phyloP scores from a whole-genome alignment of 2,113 vertebrate species.

The Lagopus muta region DNA sequence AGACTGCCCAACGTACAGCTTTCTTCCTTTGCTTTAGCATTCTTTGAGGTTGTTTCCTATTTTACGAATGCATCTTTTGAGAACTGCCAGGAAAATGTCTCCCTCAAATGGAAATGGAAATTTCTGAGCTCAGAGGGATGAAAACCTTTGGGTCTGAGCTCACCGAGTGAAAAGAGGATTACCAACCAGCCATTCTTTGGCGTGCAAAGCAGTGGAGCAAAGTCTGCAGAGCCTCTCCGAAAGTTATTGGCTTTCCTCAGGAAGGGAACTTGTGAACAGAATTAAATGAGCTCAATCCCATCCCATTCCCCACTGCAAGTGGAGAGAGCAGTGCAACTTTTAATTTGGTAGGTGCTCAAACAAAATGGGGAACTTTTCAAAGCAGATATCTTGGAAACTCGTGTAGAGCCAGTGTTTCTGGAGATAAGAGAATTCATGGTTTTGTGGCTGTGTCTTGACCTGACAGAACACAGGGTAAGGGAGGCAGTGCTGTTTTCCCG shows the following conservation, averaged over 20 bases:
- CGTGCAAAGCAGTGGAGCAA: neutral
- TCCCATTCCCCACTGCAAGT: neutral
- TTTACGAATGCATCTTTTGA: conserved; percentile 68
- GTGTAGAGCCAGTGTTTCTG: neutral
- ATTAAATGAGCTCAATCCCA: neutral
- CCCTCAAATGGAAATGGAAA: conserved; percentile 68
- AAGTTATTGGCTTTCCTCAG: conserved; percentile 60
- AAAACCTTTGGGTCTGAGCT: conserved; percentile 57
- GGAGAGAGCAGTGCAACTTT: neutral
- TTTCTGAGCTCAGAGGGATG: conserved; percentile 57
- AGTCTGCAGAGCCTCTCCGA: conserved; percentile 37
- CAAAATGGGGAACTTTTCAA: neutral
- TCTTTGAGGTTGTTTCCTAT: conserved; percentile 66
- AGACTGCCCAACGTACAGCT: conserved; percentile 38
- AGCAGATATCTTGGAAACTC: neutral
- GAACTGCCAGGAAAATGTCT: conserved; percentile 68
- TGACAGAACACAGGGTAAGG: neutral
- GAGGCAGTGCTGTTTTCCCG: neutral
- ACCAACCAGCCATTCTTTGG: conserved; percentile 44
- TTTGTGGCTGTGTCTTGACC: neutral
- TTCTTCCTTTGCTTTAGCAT: conserved; percentile 68
- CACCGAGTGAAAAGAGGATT: conserved; percentile 58
- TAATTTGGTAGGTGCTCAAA: neutral
- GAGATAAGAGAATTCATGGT: neutral
- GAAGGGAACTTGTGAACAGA: conserved; percentile 29